A percentile compares a stretch with the other conserved stretches of the same genome.
Conservation (phyloP, 2,797 vertebrate genomes). For the Pelobates cultripes region DNA sequence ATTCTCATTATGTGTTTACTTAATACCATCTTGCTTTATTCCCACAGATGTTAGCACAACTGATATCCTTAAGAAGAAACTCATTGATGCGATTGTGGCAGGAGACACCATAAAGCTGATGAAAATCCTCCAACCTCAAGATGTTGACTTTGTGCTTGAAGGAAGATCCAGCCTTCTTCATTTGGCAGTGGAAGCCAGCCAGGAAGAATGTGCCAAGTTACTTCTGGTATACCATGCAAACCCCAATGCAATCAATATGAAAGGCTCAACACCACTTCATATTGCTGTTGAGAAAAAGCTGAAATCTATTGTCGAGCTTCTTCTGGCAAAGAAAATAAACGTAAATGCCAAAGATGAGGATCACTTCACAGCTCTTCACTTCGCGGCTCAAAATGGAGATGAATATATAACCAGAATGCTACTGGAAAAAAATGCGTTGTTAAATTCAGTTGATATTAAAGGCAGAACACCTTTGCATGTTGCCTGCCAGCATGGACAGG, state of each 20-base stretch:
- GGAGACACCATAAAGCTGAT: slow-evolving; percentile 92
- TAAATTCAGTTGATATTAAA: slow-evolving; percentile 89
- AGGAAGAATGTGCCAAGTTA: slow-evolving; percentile 95
- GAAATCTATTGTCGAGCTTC: slow-evolving; percentile 85
- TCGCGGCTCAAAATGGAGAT: slow-evolving; percentile 90
- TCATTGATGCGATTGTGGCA: slow-evolving; percentile 87
- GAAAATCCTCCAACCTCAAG: slow-evolving; percentile 98
- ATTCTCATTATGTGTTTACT: background rate
- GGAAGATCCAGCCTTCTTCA: slow-evolving; percentile 88
- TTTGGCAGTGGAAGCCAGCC: slow-evolving; percentile 82
- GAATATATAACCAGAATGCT: slow-evolving; percentile 88
- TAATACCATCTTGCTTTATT: background rate
- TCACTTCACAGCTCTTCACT: slow-evolving; percentile 96
- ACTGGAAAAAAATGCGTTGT: slow-evolving; percentile 82
- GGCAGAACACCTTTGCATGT: slow-evolving; percentile 90
- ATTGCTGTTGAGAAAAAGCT: slow-evolving; percentile 84
- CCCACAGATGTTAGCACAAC: slow-evolving; percentile 80
- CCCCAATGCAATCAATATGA: slow-evolving; percentile 84
- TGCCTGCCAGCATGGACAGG: slow-evolving; percentile 95
- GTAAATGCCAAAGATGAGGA: slow-evolving; percentile 94
- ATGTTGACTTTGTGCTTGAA: slow-evolving; percentile 90
- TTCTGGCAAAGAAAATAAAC: slow-evolving; percentile 86
- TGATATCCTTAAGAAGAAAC: slow-evolving; percentile 89
- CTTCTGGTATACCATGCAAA: slow-evolving; percentile 92
- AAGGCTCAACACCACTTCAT: slow-evolving; percentile 89